A percentile compares a stretch with the other conserved stretches of the same genome.
phyloP scores from a whole-genome alignment of 2,797 vertebrate genomes.

The Sebastes goodei region DNA sequence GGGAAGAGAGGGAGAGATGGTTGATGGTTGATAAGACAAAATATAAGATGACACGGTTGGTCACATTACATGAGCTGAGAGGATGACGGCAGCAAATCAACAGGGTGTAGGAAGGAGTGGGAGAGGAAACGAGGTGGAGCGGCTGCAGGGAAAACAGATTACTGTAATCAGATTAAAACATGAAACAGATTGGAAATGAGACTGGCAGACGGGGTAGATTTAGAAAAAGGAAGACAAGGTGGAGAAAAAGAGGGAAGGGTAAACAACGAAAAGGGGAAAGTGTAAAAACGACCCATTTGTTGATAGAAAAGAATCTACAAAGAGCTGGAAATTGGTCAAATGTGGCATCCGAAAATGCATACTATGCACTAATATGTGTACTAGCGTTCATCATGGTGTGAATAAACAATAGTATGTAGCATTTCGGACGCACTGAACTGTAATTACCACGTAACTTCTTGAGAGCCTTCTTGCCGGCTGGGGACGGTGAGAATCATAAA shows the following conservation, averaged over 20 bases:
- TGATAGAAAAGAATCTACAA: background rate
- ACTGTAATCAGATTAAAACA: conserved; percentile 54
- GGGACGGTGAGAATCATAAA: too few species aligned
- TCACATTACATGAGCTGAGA: conserved; percentile 2
- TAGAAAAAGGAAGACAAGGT: background rate
- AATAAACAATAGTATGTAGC: too few species aligned
- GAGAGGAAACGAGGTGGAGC: conserved; percentile 26
- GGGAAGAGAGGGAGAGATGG: conserved; percentile 11
- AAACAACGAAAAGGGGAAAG: background rate
- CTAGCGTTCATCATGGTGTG: too few species aligned
- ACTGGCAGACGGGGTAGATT: conserved; percentile 14
- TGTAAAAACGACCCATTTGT: background rate
- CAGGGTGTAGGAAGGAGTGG: conserved; percentile 25
- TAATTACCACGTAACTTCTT: too few species aligned
- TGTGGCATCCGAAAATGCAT: too few species aligned
- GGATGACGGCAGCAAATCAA: conserved; percentile 16
- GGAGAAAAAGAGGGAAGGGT: background rate
- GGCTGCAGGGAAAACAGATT: conserved; percentile 40
- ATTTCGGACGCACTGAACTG: too few species aligned
- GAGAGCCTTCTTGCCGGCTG: too few species aligned
- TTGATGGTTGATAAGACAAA: conserved; percentile 39
- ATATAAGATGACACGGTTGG: conserved; percentile 25
- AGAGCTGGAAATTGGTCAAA: background rate
- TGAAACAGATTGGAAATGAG: conserved; percentile 55
- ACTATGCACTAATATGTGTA: too few species aligned